These are phyloP conservation scores for Jordanella pulchra DNA, from an alignment of 2,797 vertebrate genomes.

Conservation along the genomic window DNA sequence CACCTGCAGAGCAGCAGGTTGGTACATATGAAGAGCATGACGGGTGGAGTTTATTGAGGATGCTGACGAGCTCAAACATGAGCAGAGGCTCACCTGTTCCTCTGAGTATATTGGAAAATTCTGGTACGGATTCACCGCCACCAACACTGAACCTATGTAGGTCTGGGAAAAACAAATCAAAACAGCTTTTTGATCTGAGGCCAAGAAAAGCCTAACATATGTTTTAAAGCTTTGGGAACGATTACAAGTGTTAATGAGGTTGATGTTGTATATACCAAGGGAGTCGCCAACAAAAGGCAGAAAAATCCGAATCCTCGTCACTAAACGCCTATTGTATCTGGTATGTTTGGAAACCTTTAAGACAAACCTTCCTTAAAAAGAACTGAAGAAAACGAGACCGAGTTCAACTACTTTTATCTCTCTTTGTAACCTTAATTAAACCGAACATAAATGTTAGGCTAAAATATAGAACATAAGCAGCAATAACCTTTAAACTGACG, in stretches of 20 bases:
- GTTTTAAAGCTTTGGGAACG: not conserved
- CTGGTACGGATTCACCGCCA: conserved; percentile 93
- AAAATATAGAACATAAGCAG: too few species aligned
- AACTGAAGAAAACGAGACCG: too few species aligned
- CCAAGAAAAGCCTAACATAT: not conserved
- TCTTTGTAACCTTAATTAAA: too few species aligned
- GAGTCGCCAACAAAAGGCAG: too few species aligned
- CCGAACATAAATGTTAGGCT: too few species aligned
- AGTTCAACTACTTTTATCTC: not conserved
- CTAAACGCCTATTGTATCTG: too few species aligned
- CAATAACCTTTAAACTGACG: not conserved
- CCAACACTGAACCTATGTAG: conserved; percentile 86
- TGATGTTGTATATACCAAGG: not conserved
- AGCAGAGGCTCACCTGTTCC: conserved; percentile 74
- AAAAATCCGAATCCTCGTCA: too few species aligned
- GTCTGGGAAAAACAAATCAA: conserved; percentile 58
- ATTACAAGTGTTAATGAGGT: not conserved
- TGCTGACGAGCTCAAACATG: not conserved
- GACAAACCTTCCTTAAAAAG: not conserved
- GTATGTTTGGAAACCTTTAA: too few species aligned
- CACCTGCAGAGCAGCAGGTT: conserved; percentile 63
- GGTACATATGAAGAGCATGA: not conserved
- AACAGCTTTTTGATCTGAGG: not conserved
- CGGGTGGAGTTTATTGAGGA: not conserved
- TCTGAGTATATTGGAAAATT: conserved; percentile 85